Base-by-base conservation (phyloP, 2,797 vertebrate genomes). In the Bradypodion ventrale region DNA sequence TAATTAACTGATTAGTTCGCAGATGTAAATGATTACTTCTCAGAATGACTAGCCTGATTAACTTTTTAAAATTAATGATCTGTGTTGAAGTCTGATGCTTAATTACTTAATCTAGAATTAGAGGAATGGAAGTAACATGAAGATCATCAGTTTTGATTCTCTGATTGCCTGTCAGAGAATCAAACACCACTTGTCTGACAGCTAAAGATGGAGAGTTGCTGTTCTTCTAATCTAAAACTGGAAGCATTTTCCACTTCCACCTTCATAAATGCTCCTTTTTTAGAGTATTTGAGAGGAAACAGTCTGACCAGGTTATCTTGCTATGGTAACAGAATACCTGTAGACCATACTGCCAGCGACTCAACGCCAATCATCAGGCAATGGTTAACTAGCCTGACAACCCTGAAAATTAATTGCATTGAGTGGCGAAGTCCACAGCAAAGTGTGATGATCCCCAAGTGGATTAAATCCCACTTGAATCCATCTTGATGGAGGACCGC, bases 1-100 rank as follows among this genome's bases (percentile, higher is more conserved):
- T 85, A 85, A 85, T 85, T 85, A 85, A 85, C 74, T 76, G 56
- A 85, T 82, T 85, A 77, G 82, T 72, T 85, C 77, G 70, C 56
- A 82, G 78, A 81, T 85, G 65, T 76, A 85, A 85, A 85, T 81
- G 75, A 85, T 85, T 77, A 76, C 78, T 81, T 85, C 84, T 80
- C 56, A 37, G n/a, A n/a, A 65, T 52, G 35, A 70, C 32, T 72
- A 63, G 52, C 72, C 73, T 76, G 74, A 82, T 85, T 79, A 85
- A 77, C 79, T 77, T 85, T 85, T 70, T 77, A 19, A 27, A 70
- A 82, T 81, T 85, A 80, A 81, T 85, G 81, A 85, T 85, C 84
- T 74, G 69, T 62, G 78, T 70, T 27, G 27, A 42, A 81, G 84
- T 25, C 73, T 81, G 60, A 81, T 76, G 74, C 65, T 82, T 85